A percentile compares a stretch with the other conserved stretches of the same genome.
Evolutionary conservation across 2,113 vertebrate species (phyloP).

Genomic region (Micronycteris hirsuta): DNA sequence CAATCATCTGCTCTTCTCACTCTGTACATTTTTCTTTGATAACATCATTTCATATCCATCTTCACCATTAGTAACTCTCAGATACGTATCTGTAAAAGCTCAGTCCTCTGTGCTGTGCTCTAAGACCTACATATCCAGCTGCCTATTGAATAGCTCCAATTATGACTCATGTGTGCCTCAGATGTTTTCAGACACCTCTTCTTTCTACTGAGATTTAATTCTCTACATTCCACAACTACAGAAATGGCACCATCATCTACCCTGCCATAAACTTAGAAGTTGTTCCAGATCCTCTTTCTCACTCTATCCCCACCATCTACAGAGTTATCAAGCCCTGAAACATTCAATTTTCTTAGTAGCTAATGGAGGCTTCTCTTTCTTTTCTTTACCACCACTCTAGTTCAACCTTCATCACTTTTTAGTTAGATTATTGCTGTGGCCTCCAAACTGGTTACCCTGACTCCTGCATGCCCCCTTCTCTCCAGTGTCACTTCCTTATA

Average conservation of each 20-base stretch:
- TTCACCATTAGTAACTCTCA: not conserved
- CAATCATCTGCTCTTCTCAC: not conserved
- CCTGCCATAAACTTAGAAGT: not conserved
- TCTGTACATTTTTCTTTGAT: not conserved
- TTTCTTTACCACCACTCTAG: not conserved
- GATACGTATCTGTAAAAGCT: not conserved
- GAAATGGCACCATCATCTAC: not conserved
- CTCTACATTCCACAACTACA: not conserved
- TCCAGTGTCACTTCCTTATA: not conserved
- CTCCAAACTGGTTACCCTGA: not conserved
- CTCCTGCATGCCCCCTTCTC: not conserved
- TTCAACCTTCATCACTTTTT: not conserved
- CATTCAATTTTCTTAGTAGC: not conserved
- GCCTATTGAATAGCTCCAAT: not conserved
- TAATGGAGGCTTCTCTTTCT: not conserved
- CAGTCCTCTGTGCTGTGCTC: not conserved
- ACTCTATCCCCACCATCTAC: not conserved
- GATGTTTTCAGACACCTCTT: not conserved
- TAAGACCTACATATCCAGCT: not conserved
- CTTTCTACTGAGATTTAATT: not conserved
- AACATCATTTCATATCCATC: not conserved
- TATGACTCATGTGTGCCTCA: not conserved
- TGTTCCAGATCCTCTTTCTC: not conserved
- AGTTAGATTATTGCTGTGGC: not conserved
- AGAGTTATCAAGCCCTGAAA: not conserved